These are phyloP conservation scores for Lipotes vexillifer DNA, from an alignment of 2,113 vertebrate species.

Conservation along the genomic window DNA sequence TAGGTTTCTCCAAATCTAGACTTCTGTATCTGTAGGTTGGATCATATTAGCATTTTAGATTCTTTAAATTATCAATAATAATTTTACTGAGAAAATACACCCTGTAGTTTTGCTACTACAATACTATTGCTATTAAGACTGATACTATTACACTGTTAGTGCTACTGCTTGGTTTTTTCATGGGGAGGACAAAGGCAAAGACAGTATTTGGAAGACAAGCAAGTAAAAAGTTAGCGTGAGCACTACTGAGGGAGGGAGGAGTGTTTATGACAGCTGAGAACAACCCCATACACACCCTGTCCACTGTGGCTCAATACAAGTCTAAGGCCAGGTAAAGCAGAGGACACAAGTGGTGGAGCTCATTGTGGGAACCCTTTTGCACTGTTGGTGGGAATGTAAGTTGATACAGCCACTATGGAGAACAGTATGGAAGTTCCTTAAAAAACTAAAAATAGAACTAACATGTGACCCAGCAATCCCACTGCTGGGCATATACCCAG, in stretches of 20 bases:
- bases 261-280: not conserved
- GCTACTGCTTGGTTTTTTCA: not conserved
- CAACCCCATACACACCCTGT: too few species aligned
- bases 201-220: not conserved
- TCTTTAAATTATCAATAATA: not conserved
- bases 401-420: too few species aligned
- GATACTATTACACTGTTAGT: not conserved
- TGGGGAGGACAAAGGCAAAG: not conserved
- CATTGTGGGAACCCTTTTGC: too few species aligned
- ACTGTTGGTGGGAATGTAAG: too few species aligned
- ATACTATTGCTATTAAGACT: fast-evolving
- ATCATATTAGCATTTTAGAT: not conserved
- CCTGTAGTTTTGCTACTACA: not conserved
- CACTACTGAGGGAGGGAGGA: not conserved
- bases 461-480: too few species aligned
- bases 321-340: not conserved
- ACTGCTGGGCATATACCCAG: too few species aligned
- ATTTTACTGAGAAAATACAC: not conserved
- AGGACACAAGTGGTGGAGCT: not conserved
- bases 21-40: not conserved
- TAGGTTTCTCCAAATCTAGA: not conserved
- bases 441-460: too few species aligned
- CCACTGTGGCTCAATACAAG: not conserved
- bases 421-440: too few species aligned
- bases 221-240: not conserved